These are phyloP conservation scores for Acipenser ruthenus DNA, from an alignment of 2,797 vertebrate species.

Conservation along the genomic window DNA sequence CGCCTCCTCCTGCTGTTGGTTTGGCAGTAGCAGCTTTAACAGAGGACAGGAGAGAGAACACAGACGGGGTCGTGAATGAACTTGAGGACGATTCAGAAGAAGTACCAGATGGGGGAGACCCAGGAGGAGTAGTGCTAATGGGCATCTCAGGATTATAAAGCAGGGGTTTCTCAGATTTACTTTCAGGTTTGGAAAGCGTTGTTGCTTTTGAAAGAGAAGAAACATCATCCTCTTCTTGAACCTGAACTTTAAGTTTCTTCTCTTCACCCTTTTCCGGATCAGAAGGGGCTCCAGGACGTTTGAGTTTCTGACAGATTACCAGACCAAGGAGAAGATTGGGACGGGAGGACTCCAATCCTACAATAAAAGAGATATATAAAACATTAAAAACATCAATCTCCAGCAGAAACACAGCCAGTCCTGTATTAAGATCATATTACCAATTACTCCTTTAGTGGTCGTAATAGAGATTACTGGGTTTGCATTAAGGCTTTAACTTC, in stretches of 20 bases:
- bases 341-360: constrained; percentile 83
- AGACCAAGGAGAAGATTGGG: constrained; percentile 91
- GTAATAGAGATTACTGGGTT: too few species aligned
- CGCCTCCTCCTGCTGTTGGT: too few species aligned
- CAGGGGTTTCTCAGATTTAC: constrained; percentile 58
- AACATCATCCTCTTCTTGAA: constrained; percentile 60
- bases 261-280: constrained; percentile 69
- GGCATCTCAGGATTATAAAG: constrained; percentile 59
- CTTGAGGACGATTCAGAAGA: constrained; percentile 58
- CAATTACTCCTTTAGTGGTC: too few species aligned
- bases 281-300: constrained; percentile 53
- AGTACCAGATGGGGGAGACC: constrained; percentile 58
- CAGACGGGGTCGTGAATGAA: constrained; percentile 46
- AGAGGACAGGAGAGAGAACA: constrained; percentile 42
- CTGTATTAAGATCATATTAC: not conserved
- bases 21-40: constrained; percentile 39
- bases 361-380: constrained; percentile 25
- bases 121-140: constrained; percentile 56
- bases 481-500: too few species aligned
- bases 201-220: constrained; percentile 44
- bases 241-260: constrained; percentile 64
- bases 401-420: constrained; percentile 2
- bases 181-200: constrained; percentile 51
- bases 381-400: constrained; percentile 23
- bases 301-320: constrained; percentile 82